Conservation (phyloP, 1,140 invertebrate genomes). For the Polypedilum pembai region DNA sequence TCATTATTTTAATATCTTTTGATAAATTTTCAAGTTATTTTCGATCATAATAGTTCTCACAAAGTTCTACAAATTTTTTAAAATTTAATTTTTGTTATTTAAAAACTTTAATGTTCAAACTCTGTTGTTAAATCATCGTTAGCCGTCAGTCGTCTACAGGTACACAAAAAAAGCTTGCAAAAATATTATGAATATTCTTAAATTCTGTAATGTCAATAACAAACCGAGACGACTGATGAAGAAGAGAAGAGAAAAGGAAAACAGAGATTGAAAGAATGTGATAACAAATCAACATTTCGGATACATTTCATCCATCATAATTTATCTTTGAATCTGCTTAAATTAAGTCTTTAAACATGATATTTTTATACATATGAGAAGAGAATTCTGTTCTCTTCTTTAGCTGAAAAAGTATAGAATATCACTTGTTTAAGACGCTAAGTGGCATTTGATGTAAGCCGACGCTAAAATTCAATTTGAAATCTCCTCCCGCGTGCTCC, state of each 20-base stretch:
- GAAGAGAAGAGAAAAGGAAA: not conserved
- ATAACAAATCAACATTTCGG: constrained; percentile 13
- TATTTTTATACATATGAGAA: not conserved
- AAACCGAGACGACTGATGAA: not conserved
- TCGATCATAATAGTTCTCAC: too few relatives aligned
- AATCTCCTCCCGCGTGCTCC: constrained; percentile 22
- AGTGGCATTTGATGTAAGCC: constrained; percentile 10
- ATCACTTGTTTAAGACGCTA: constrained; percentile 21
- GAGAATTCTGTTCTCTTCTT: not conserved
- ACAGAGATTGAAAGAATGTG: not conserved
- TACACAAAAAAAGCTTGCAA: too few relatives aligned
- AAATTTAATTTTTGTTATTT: too few relatives aligned
- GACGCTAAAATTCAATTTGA: constrained; percentile 15
- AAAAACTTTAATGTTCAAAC: too few relatives aligned
- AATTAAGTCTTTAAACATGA: constrained; percentile 19
- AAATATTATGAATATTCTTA: too few relatives aligned
- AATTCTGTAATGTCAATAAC: not conserved
- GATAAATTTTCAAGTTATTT: too few relatives aligned
- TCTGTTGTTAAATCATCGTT: too few relatives aligned
- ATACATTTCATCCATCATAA: constrained; percentile 18
- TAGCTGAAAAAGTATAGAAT: constrained; percentile 7
- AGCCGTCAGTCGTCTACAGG: too few relatives aligned
- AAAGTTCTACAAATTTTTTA: too few relatives aligned
- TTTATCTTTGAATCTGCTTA: constrained; percentile 7
- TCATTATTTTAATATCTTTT: too few relatives aligned